Evolutionary conservation across 37 sponge, comb jelly and placozoan genomes (phyloP), one percentile per base, ranked within the genome.

Genomic region (Halisarca cf. caerulea): DNA sequence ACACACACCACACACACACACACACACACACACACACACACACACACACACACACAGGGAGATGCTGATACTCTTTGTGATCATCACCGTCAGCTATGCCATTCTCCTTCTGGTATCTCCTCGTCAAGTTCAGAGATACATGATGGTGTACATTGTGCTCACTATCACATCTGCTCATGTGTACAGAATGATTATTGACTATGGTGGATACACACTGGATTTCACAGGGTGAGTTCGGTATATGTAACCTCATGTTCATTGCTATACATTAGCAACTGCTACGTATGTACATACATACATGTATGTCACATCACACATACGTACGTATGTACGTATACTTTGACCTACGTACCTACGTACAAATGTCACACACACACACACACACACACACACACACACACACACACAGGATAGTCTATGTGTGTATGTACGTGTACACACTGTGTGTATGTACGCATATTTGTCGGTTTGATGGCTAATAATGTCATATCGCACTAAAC

Each of bases 181-280:
- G 41, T 94, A 94, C 73, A 61, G 94, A 24, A 66, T 90, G 73
- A 1, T 80, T 38, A 81, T 83, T 15, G 94, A 94, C 82, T 94
- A 88, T 80, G 91, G 91, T 43, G 92, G 92, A 43, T 95, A 80
- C 35, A 75, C 83, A 51, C 77, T 89, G 54, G 90, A 89, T 81
- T 88, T 92, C 84, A 88, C 87, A 25, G 93, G 93, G 91, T 91
- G 70, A 68, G 79, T 25, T 39, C 28, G 23, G 14, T 62, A 7
- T 6, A 5, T 62, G 15, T 62, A 23, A 47, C 6, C n/a, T n/a
- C n/a, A n/a, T n/a, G n/a, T n/a, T n/a, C n/a, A n/a, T n/a, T n/a
- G n/a, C n/a, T n/a, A n/a, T n/a, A n/a, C n/a, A n/a, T n/a, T n/a
- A n/a, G n/a, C n/a, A n/a, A n/a, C n/a, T n/a, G n/a, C n/a, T n/a